These are phyloP conservation scores for Stichopus horrens DNA, from an alignment of 53 echinoderm and acorn worm genomes.

Conservation along the genomic window DNA sequence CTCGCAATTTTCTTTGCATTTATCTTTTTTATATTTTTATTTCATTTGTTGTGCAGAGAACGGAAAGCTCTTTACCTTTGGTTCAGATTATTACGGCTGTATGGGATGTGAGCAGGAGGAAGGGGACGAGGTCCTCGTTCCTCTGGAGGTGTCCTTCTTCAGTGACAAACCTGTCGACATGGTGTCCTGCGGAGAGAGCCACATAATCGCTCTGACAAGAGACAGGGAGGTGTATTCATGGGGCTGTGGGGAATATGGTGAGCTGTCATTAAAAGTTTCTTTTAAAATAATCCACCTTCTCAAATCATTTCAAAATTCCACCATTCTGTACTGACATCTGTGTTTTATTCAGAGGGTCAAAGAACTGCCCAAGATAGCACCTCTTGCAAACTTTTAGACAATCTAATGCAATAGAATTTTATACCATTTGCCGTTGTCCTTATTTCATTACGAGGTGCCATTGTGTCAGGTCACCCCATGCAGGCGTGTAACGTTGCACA, in stretches of 20 bases:
- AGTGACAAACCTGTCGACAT: constrained; percentile 66
- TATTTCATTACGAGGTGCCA: too few species aligned
- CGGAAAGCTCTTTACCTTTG: constrained; percentile 90
- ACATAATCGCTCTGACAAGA: constrained; percentile 80
- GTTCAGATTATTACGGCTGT: constrained; percentile 97
- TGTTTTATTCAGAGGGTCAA: too few species aligned
- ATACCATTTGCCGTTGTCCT: too few species aligned
- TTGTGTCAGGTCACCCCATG: too few species aligned
- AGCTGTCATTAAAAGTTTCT: constrained; percentile 9
- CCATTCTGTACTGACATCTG: too few species aligned
- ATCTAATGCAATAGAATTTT: too few species aligned
- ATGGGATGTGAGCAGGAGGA: constrained; percentile 84
- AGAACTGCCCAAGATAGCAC: too few species aligned
- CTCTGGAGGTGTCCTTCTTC: constrained; percentile 83
- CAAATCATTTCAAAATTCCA: too few species aligned
- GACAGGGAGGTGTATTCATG: constrained; percentile 89
- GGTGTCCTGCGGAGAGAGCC: constrained; percentile 88
- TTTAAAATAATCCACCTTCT: not conserved
- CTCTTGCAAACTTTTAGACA: too few species aligned
- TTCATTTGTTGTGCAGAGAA: constrained; percentile 57
- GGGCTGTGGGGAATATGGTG: constrained; percentile 99
- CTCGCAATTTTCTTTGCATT: not conserved
- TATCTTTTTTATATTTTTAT: not conserved
- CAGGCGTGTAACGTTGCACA: too few species aligned
- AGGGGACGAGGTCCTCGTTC: constrained; percentile 58